These are phyloP conservation scores for Lophochroa leadbeateri DNA, from an alignment of 2,113 vertebrate species.

Conservation along the genomic window DNA sequence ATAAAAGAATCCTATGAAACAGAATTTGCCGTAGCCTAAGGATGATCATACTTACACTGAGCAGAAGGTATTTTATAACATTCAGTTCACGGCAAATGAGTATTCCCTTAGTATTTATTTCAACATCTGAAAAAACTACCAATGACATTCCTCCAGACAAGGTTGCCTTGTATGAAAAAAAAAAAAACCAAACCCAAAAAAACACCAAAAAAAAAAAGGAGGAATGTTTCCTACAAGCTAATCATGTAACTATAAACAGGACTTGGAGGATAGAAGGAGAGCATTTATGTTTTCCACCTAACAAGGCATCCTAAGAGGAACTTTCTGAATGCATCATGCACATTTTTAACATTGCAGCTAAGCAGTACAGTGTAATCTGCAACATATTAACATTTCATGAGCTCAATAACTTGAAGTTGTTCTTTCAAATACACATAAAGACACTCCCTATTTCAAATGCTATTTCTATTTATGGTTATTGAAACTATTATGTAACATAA, in stretches of 20 bases:
- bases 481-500: neutral
- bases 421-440: neutral
- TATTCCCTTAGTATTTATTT: constrained; percentile 17
- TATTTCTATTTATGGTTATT: neutral
- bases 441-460: neutral
- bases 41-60: neutral
- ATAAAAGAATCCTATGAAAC: neutral
- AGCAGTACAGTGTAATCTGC: neutral
- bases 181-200: neutral
- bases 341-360: neutral
- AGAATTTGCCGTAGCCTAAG: neutral
- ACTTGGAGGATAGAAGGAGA: neutral
- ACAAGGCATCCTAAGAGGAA: neutral
- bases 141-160: constrained; percentile 10
- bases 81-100: constrained; percentile 12
- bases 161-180: neutral
- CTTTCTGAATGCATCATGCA: neutral
- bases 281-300: neutral
- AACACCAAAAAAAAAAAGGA: neutral
- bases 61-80: neutral
- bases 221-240: neutral
- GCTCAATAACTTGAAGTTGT: neutral
- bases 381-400: neutral
- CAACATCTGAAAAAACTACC: neutral
- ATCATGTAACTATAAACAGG: neutral